Conservation (phyloP, 2,888 invertebrate genomes). For the Lithophane ornitopus region DNA sequence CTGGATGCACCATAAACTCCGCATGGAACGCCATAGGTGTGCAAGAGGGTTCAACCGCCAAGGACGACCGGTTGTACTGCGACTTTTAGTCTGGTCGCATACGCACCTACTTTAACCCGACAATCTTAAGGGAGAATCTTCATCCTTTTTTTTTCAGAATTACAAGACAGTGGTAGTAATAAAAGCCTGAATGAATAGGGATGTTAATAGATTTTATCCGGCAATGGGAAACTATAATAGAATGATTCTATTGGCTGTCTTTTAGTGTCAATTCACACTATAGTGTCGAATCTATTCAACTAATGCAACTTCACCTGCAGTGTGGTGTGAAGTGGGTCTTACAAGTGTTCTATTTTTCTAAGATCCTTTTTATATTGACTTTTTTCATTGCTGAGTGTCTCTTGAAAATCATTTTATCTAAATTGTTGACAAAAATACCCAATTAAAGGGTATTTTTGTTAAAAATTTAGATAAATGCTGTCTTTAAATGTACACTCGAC, state of each 20-base stretch:
- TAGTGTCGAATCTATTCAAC: slow-evolving; percentile 49
- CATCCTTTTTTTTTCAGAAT: slow-evolving; percentile 27
- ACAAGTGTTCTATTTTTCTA: slow-evolving; percentile 32
- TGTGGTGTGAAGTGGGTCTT: slow-evolving; percentile 55
- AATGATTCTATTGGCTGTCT: slow-evolving; percentile 45
- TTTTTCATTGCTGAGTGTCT: neutral
- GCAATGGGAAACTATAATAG: neutral
- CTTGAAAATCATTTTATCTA: neutral
- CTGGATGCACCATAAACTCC: slow-evolving; percentile 60
- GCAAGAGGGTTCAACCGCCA: slow-evolving; percentile 76
- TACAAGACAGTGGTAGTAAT: slow-evolving; percentile 25
- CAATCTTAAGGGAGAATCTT: slow-evolving; percentile 50
- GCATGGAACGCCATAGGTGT: slow-evolving; percentile 71
- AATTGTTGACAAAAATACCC: neutral
- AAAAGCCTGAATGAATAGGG: slow-evolving; percentile 36
- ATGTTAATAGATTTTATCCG: slow-evolving; percentile 48
- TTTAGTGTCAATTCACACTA: slow-evolving; percentile 60
- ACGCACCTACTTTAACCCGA: slow-evolving; percentile 48
- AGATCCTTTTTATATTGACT: neutral
- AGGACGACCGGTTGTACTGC: slow-evolving; percentile 74
- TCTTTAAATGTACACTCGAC: neutral
- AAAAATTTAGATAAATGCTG: no score
- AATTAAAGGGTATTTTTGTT: slow-evolving; percentile 8
- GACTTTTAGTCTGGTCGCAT: slow-evolving; percentile 72
- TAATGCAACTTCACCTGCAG: slow-evolving; percentile 53